Base-by-base conservation (phyloP, 2,888 invertebrate genomes). In the Pyrrhosoma nymphula region DNA sequence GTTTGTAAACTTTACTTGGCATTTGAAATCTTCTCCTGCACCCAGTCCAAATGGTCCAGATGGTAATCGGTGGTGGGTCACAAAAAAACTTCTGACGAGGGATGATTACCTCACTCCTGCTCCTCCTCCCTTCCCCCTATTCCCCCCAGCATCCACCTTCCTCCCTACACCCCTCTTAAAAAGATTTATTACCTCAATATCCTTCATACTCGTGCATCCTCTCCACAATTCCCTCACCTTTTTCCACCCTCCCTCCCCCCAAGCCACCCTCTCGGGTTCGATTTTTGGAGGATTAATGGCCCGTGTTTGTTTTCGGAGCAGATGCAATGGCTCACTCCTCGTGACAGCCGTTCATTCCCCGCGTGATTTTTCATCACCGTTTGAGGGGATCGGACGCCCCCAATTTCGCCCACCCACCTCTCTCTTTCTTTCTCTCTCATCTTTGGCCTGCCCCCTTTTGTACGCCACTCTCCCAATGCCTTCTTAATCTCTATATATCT, bases 201-300 rank as follows among this genome's bases (percentile, higher is more conserved):
- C 82, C 82, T 47, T 60, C 18, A 3, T 82, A 3, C 82, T 82
- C 82, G 82, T 82, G 82, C 82, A 82, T 82, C 35, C 82, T 82
- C 35, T 14, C 82, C 35, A 16, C 82, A n/a, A 30, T 10, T 39
- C 69, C 69, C n/a, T 69, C 69, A 26, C 26, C 47, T 16, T 39
- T 69, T 69, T 35, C 14, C 82, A 35, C 0, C 91, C 35, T 47
- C 47, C 69, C 20, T 63, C 35, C 35, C 23, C 39, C 35, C 63
- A 35, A 35, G 10, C 60, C 56, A 23, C 63, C 56, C 39, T 23
- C 69, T 47, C 93, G 26, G 55, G 47, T 75, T 93, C 93, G 93
- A 93, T 93, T 93, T 93, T 55, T n/a, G 14, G n/a, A 93, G 93
- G 93, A 93, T 93, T 93, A 93, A 93, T 93, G 93, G 47, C 69